phyloP scores from a whole-genome alignment of 2,888 invertebrate genomes.

The Oxytorus armatus region DNA sequence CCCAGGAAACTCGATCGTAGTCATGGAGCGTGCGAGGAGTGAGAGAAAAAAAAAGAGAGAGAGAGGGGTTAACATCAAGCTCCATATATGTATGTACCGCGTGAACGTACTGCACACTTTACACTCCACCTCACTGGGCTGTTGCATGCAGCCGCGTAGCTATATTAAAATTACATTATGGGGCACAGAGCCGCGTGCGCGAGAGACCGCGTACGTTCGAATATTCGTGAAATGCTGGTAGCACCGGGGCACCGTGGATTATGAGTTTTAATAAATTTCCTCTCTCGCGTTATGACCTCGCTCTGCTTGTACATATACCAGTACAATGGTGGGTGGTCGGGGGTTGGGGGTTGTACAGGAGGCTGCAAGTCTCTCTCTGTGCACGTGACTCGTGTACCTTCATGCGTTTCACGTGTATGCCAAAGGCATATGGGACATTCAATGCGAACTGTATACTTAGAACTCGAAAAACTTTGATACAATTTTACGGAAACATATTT shows the following conservation, averaged over 20 bases:
- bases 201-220: conserved; percentile 57
- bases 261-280: conserved; percentile 75
- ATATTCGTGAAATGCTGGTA: conserved; percentile 63
- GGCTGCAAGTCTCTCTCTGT: neutral
- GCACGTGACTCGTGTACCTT: conserved; percentile 13
- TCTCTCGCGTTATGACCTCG: conserved; percentile 55
- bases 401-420: neutral
- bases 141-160: conserved; percentile 62
- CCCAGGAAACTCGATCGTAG: neutral
- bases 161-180: conserved; percentile 75
- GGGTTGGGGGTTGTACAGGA: neutral
- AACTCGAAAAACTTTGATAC: neutral
- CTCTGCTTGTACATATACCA: neutral
- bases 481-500: too few species aligned
- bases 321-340: conserved; percentile 11
- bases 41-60: neutral
- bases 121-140: conserved; percentile 29
- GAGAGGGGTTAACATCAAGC: neutral
- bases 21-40: neutral
- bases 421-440: neutral
- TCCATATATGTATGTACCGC: conserved; percentile 26
- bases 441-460: neutral
- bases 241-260: conserved; percentile 67
- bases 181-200: conserved; percentile 54
- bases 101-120: conserved; percentile 12